Conservation (phyloP, 2,113 vertebrate species). For the Colaptes auratus region DNA sequence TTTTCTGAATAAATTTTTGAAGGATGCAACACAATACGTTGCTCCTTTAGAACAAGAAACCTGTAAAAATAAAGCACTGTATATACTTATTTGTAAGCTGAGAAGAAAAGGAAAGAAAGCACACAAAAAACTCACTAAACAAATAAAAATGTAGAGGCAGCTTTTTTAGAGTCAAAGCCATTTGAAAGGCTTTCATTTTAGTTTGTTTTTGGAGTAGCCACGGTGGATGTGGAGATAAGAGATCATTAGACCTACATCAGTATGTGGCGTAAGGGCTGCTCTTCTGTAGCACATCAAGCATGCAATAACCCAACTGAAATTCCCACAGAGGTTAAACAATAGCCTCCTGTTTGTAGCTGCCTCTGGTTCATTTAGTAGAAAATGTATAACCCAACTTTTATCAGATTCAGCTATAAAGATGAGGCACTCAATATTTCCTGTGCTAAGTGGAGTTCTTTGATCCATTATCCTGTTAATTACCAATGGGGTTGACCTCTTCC, state of each 20-base stretch:
- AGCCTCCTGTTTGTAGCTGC: conserved; percentile 49
- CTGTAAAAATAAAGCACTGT: not conserved
- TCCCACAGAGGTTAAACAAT: conserved; percentile 51
- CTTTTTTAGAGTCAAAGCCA: not conserved
- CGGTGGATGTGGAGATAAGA: conserved; percentile 51
- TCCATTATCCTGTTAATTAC: conserved; percentile 59
- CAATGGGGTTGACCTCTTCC: conserved; percentile 29
- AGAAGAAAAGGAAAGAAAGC: not conserved
- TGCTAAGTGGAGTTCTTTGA: conserved; percentile 61
- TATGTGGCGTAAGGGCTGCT: conserved; percentile 10
- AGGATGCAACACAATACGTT: not conserved
- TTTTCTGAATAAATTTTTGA: conserved; percentile 20
- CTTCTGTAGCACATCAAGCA: conserved; percentile 42
- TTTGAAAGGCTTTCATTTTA: conserved; percentile 45
- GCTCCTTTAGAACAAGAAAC: not conserved
- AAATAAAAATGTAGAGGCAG: not conserved
- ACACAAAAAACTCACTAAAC: not conserved
- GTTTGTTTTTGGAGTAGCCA: conserved; percentile 28
- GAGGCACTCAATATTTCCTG: conserved; percentile 61
- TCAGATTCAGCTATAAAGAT: conserved; percentile 56
- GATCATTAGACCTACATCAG: conserved; percentile 56
- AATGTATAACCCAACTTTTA: conserved; percentile 64
- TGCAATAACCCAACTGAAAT: conserved; percentile 14
- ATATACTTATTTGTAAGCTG: conserved; percentile 1
- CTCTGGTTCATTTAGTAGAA: conserved; percentile 62